Base-by-base conservation (phyloP, 2,888 invertebrate species). In the Drosophila monieri region DNA sequence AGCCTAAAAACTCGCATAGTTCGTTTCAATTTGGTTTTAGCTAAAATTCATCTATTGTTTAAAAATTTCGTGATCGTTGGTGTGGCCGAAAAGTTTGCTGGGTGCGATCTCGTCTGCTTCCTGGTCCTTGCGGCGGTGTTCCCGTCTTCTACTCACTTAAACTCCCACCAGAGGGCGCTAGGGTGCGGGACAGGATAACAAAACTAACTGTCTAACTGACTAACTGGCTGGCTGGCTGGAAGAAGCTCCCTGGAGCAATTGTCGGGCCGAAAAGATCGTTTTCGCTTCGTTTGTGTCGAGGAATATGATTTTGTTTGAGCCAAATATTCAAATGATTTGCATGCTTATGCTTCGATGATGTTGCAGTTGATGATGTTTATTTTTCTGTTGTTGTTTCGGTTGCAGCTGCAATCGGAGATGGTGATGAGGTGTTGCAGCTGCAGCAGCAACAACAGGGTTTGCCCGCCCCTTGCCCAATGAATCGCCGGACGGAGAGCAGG, bases 41-140 rank as follows among this genome's bases (percentile, higher is more conserved):
- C 90, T 88, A 88, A 88, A 88, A 89, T 87, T 88, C 81, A 72
- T 79, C 90, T 90, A 90, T 89, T 88, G 88, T 84, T 78, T 68
- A 70, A 78, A 64, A 88, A 84, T 80, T 89, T 87, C 87, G 57
- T 78, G 71, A 61, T 74, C 70, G 69, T 69, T 74, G 65, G 70
- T 60, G 83, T 74, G 72, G 80, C 80, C 89, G 78, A 89, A 89
- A 77, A 66, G 62, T 84, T 78, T 86, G 77, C 73, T 85, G 80
- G 76, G 78, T 71, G 68, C 65, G 67, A 66, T 57, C 55, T 46
- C 15, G 14, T 35, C 30, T 62, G 8, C 55, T n/a, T 49, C 25
- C 25, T 57, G 14, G 18, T 53, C 37, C 76, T 81, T 67, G 58
- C 61, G n/a, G 64, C 64, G 64, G 64, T 64, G 64, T 64, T 64